These are phyloP conservation scores for Slavum lentiscoides DNA, from an alignment of 2,888 invertebrate genomes.

Conservation along the genomic window DNA sequence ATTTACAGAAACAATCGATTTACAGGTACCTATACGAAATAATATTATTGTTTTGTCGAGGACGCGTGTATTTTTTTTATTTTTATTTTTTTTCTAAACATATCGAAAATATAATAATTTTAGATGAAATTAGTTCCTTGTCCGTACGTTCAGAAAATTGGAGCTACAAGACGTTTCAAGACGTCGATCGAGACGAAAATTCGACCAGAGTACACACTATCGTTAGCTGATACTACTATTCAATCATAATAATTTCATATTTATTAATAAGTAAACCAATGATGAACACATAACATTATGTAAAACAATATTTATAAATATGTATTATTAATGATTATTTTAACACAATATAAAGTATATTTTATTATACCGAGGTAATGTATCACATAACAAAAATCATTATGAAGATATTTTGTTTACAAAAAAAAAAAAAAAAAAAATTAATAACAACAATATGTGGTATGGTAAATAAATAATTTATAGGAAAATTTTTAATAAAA, in stretches of 20 bases:
- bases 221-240: constrained; percentile 3
- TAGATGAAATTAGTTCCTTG: constrained; percentile 51
- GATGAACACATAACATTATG: not conserved
- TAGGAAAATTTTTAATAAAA: not conserved
- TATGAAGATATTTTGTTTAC: not conserved
- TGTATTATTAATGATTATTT: not conserved
- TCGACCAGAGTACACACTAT: constrained; percentile 21
- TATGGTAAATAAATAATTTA: constrained; percentile 1
- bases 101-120: constrained; percentile 1
- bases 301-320: constrained; percentile 9
- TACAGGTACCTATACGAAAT: constrained; percentile 21
- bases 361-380: not conserved
- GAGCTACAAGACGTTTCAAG: constrained; percentile 40
- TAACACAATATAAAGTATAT: not conserved
- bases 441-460: not conserved
- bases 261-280: not conserved
- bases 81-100: not conserved
- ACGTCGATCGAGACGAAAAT: constrained; percentile 42
- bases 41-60: not conserved
- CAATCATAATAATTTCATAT: constrained; percentile 3
- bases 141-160: constrained; percentile 46
- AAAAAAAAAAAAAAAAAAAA: not conserved
- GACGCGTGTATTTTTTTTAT: too few species aligned
- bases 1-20: constrained; percentile 48
- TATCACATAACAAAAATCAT: not conserved